These are phyloP conservation scores for Diadumene lineata DNA, from an alignment of 92 coral and sea anemone species.

Conservation along the genomic window DNA sequence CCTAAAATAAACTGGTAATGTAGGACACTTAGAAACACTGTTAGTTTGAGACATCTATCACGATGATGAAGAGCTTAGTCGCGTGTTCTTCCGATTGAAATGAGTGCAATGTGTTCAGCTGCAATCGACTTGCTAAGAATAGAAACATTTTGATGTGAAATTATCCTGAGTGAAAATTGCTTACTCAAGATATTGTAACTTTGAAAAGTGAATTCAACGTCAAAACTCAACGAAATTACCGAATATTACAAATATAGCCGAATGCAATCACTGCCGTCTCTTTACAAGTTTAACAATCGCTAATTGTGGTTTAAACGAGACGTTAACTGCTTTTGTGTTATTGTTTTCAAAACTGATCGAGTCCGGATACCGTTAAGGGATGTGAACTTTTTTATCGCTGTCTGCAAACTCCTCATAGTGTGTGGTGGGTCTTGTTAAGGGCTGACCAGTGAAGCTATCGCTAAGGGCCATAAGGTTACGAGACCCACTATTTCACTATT, in stretches of 20 bases:
- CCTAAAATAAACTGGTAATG: neutral
- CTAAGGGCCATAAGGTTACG: slow-evolving; percentile 36
- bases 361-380: slow-evolving; percentile 33
- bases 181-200: too few species aligned
- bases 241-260: neutral
- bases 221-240: too few species aligned
- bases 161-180: too few species aligned
- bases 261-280: neutral
- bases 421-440: slow-evolving; percentile 13
- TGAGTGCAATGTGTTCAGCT: neutral
- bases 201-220: too few species aligned
- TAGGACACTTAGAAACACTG: neutral
- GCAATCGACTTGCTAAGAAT: neutral
- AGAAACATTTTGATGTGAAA: neutral
- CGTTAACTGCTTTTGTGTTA: slow-evolving; percentile 13
- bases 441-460: slow-evolving; percentile 1
- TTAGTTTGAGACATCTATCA: neutral
- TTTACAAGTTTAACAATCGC: neutral
- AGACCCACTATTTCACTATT: slow-evolving; percentile 25
- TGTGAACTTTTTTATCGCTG: slow-evolving; percentile 15
- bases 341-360: slow-evolving; percentile 15
- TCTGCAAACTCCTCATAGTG: slow-evolving; percentile 27
- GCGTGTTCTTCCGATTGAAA: neutral
- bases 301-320: neutral
- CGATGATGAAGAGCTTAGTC: neutral